phyloP scores from a whole-genome alignment of 2,797 vertebrate genomes.

The Staurois parvus region DNA sequence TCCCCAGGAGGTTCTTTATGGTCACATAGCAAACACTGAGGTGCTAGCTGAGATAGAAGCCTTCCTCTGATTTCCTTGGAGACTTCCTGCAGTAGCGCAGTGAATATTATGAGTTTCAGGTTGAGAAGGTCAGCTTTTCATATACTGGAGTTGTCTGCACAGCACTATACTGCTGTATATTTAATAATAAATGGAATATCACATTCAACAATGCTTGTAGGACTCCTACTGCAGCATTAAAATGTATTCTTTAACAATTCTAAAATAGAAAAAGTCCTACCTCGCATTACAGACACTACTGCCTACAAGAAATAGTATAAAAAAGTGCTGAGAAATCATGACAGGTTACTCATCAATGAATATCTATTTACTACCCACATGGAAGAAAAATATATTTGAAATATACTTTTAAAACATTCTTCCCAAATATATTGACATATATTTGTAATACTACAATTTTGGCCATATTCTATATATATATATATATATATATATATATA shows the following conservation, averaged over 20 bases:
- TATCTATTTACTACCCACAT: no score
- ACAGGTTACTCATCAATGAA: no score
- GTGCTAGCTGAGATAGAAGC: conserved; percentile 20
- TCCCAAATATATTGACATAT: no score
- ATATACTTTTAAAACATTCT: no score
- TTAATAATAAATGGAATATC: conserved; percentile 37
- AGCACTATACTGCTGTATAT: not conserved
- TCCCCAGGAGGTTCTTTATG: conserved; percentile 43
- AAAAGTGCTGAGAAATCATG: no score
- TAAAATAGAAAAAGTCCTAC: not conserved
- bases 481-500: no score
- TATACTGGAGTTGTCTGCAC: not conserved
- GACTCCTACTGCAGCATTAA: conserved; percentile 62
- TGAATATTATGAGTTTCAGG: conserved; percentile 72
- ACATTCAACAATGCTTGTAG: conserved; percentile 58
- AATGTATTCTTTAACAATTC: not conserved
- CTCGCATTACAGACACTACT: not conserved
- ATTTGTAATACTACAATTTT: no score
- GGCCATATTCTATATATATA: no score
- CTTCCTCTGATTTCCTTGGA: conserved; percentile 10
- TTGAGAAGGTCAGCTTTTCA: conserved; percentile 38
- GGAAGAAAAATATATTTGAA: no score
- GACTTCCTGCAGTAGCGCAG: conserved; percentile 64
- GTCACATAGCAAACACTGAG: conserved; percentile 35
- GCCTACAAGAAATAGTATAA: not conserved